These are phyloP conservation scores for Aptenodytes forsteri DNA, from an alignment of 2,113 vertebrate species.

Conservation along the genomic window DNA sequence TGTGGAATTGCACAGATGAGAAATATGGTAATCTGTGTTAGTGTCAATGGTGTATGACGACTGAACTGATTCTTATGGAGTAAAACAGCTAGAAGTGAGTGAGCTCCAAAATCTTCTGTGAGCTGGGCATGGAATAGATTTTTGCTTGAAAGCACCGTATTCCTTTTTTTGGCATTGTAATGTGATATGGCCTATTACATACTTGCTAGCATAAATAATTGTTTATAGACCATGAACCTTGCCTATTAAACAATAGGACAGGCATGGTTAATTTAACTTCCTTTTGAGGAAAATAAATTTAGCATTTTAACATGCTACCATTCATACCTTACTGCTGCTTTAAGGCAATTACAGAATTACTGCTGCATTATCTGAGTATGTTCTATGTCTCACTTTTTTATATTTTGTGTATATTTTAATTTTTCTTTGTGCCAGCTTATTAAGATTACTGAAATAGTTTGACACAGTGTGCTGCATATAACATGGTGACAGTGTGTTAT, in stretches of 20 bases:
- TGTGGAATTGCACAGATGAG: not conserved
- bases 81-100: not conserved
- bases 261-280: constrained; percentile 4
- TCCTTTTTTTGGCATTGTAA: not conserved
- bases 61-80: not conserved
- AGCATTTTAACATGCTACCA: not conserved
- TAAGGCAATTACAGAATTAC: not conserved
- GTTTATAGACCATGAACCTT: constrained; percentile 4
- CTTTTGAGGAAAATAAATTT: constrained; percentile 4
- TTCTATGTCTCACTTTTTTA: not conserved
- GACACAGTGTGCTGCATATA: not conserved
- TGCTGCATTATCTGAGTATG: not conserved
- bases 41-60: not conserved
- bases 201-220: constrained; percentile 11
- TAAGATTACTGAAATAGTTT: not conserved
- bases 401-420: not conserved
- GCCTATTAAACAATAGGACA: not conserved
- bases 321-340: not conserved
- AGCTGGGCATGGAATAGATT: not conserved
- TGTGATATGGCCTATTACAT: not conserved
- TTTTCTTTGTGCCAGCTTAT: not conserved
- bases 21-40: not conserved
- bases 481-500: not conserved
- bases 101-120: not conserved
- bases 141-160: not conserved